Evolutionary conservation across 2,113 vertebrate species (phyloP).

Genomic region (Pelmatolapia mariae): DNA sequence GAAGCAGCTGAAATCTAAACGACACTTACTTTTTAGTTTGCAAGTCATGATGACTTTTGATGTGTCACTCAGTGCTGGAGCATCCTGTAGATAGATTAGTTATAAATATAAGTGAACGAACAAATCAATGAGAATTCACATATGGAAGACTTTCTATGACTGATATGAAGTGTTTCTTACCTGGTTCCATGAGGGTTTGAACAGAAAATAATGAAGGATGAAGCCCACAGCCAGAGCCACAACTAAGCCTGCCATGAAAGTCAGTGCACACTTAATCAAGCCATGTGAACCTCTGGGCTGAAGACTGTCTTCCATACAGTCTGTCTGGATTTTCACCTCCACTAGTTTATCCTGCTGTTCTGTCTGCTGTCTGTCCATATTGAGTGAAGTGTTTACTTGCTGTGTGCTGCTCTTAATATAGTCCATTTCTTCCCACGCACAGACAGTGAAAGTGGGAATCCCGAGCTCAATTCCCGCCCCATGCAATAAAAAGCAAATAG

Average conservation of each 20-base stretch:
- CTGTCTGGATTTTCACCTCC: background rate
- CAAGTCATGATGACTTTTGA: background rate
- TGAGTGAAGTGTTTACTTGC: background rate
- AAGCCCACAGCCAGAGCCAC: background rate
- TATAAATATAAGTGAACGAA: background rate
- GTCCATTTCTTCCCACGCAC: slow-evolving; percentile 24
- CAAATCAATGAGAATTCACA: background rate
- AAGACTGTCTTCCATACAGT: background rate
- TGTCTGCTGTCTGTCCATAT: slow-evolving; percentile 14
- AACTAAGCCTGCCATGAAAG: background rate
- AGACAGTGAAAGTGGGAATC: slow-evolving; percentile 9
- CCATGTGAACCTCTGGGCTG: background rate
- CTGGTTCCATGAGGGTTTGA: background rate
- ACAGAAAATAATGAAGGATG: background rate
- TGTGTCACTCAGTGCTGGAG: fast-evolving
- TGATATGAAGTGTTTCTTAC: slow-evolving; percentile 3
- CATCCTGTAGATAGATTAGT: background rate
- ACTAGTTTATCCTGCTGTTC: slow-evolving; percentile 6
- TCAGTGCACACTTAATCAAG: background rate
- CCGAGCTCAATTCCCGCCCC: background rate
- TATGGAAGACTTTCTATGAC: background rate
- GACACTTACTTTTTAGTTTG: background rate
- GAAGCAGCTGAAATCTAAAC: background rate
- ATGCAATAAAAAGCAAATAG: background rate
- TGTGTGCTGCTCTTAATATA: slow-evolving; percentile 8